Percentiles rank a stretch among this genome's conserved stretches.
phyloP scores from a whole-genome alignment of 2,797 vertebrate genomes.

The Lepilemur ruficaudatus region DNA sequence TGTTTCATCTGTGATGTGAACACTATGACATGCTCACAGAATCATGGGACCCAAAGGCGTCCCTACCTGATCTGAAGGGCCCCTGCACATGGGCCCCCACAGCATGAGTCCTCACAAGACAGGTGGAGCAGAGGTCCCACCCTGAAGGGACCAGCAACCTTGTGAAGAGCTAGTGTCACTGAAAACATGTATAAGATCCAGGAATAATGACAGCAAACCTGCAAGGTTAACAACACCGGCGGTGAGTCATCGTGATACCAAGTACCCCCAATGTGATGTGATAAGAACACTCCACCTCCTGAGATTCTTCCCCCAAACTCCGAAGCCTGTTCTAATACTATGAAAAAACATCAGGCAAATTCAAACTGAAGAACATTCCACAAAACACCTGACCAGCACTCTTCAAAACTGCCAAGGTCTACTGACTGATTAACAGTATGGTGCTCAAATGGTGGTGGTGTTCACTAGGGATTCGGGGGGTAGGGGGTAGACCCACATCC shows the following conservation, averaged over 20 bases:
- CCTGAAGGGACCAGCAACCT: neutral
- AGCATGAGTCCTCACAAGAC: neutral
- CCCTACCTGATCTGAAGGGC: neutral
- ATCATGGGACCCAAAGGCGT: neutral
- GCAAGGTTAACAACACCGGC: neutral
- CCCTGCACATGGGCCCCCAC: neutral
- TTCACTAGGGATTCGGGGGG: too few species aligned
- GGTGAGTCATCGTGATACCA: accelerated
- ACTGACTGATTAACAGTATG: too few species aligned
- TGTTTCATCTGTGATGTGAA: neutral
- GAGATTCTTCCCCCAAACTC: neutral
- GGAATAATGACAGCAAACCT: neutral
- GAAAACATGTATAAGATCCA: neutral
- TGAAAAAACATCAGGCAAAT: neutral
- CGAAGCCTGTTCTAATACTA: neutral
- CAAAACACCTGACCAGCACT: neutral
- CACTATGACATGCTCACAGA: neutral
- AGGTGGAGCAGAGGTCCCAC: neutral
- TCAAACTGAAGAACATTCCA: neutral
- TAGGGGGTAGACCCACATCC: too few species aligned
- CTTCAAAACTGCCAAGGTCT: neutral
- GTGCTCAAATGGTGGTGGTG: too few species aligned
- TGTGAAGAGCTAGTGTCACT: neutral
- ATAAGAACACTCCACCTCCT: neutral
- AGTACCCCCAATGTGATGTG: accelerated